Evolutionary conservation across 2,888 invertebrate species (phyloP), one percentile per base, ranked within the genome.

Genomic region (Priocnemis perturbator): DNA sequence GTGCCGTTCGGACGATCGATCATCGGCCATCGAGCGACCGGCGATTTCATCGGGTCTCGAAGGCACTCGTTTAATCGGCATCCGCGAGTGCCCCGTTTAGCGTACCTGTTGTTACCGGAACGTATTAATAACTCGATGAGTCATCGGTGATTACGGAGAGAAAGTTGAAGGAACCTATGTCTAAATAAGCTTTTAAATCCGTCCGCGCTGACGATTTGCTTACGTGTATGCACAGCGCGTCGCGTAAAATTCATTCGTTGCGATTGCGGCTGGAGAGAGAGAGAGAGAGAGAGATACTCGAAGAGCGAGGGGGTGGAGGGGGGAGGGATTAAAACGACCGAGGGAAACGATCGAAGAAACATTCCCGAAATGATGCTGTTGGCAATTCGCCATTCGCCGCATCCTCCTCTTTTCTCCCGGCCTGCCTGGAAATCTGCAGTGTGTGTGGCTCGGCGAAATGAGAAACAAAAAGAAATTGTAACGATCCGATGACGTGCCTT

Each of bases 361-460:
- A 71, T 60, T 53, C 26, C 26, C 50, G 62, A 50, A 64, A 71
- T 58, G 65, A 56, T 63, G 59, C 61, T 21, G 26, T 64, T 72
- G 74, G 74, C 69, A 67, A 50, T 19, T 19, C 14, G 74, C 72
- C 74, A 74, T 65, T 64, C 26, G 20, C 30, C n/a, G 11, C 57
- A 21, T 37, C 37, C 37, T 26, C 26, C 7, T 11, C 30, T 47
- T 57, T 30, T 3, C 21, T 17, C 26, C 21, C 30, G 0, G 11
- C 52, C 45, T 66, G 37, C n/a, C 17, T 45, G 20, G 45, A 52
- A 58, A 64, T 45, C 23, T 14, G 30, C 59, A 17, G 9, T 37
- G 55, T 48, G 55, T 48, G 52, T 14, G 30, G 50, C 50, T 14
- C 17, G 4, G 37, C 37, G 37, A 37, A 37, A 37, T 37, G 37